phyloP scores from a whole-genome alignment of 2,888 invertebrate genomes.

The Drosophila kokeensis region DNA sequence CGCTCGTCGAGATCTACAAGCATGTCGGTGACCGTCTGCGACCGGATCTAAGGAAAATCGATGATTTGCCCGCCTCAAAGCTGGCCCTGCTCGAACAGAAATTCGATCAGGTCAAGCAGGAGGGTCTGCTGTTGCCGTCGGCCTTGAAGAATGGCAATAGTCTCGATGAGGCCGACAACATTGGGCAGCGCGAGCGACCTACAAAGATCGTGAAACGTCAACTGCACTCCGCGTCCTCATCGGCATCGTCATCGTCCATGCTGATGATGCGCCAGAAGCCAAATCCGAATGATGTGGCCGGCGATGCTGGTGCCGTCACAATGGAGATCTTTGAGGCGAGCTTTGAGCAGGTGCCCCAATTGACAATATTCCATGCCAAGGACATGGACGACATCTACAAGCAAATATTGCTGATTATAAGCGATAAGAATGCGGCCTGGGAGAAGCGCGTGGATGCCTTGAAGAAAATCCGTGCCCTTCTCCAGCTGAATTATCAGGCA shows the following conservation, averaged over 20 bases:
- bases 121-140: slow-evolving; percentile 92
- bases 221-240: slow-evolving; percentile 80
- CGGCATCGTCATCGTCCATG: not conserved
- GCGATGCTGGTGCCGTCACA: slow-evolving; percentile 94
- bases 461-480: slow-evolving; percentile 93
- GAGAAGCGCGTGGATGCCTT: slow-evolving; percentile 96
- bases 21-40: slow-evolving; percentile 95
- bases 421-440: slow-evolving; percentile 95
- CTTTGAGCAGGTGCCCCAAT: slow-evolving; percentile 93
- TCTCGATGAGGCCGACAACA: slow-evolving; percentile 86
- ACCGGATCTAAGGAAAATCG: slow-evolving; percentile 92
- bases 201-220: slow-evolving; percentile 85
- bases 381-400: slow-evolving; percentile 94
- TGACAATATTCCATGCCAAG: slow-evolving; percentile 92
- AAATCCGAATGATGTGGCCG: slow-evolving; percentile 60
- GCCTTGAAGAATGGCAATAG: slow-evolving; percentile 85
- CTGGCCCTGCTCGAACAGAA: slow-evolving; percentile 90
- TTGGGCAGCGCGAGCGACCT: slow-evolving; percentile 82
- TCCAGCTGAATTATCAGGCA: slow-evolving; percentile 91
- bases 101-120: slow-evolving; percentile 94
- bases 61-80: slow-evolving; percentile 91
- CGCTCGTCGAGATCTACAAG: slow-evolving; percentile 95
- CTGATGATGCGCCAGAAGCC: slow-evolving; percentile 75
- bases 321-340: slow-evolving; percentile 94
- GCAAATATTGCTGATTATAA: slow-evolving; percentile 90